These are phyloP conservation scores for Plutomurus gul DNA, from an alignment of 1,140 invertebrate species.

Conservation along the genomic window DNA sequence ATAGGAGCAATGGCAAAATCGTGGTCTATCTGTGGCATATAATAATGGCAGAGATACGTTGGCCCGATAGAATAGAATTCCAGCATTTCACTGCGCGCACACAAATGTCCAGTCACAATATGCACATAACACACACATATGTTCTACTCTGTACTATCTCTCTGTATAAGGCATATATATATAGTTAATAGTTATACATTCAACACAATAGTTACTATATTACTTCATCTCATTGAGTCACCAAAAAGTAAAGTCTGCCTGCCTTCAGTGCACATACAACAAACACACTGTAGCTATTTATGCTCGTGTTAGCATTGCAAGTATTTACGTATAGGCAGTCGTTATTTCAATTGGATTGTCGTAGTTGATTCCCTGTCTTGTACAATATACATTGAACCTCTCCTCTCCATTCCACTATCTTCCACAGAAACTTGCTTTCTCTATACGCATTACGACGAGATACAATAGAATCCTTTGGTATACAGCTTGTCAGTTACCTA, in stretches of 20 bases:
- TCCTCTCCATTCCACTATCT: neutral
- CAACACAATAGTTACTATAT: neutral
- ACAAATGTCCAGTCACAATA: neutral
- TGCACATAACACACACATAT: neutral
- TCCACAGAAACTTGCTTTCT: neutral
- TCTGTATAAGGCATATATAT: neutral
- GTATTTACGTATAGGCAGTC: too few relatives aligned
- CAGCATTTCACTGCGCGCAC: neutral
- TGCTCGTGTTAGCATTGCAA: too few relatives aligned
- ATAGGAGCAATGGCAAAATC: constrained; percentile 31
- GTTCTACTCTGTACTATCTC: neutral
- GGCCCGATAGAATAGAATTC: neutral
- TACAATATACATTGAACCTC: neutral
- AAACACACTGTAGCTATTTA: too few relatives aligned
- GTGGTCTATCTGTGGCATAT: constrained; percentile 2
- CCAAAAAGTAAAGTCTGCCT: too few relatives aligned
- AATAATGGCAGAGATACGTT: neutral
- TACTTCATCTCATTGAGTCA: too few relatives aligned
- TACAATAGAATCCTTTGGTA: constrained; percentile 14
- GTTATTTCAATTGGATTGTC: constrained; percentile 24
- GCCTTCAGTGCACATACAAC: too few relatives aligned
- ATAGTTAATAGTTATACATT: neutral
- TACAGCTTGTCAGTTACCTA: constrained; percentile 21
- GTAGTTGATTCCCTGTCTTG: neutral
- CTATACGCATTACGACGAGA: neutral